Base-by-base conservation (phyloP, 2,113 vertebrate genomes). In the Terrapene triunguis region DNA sequence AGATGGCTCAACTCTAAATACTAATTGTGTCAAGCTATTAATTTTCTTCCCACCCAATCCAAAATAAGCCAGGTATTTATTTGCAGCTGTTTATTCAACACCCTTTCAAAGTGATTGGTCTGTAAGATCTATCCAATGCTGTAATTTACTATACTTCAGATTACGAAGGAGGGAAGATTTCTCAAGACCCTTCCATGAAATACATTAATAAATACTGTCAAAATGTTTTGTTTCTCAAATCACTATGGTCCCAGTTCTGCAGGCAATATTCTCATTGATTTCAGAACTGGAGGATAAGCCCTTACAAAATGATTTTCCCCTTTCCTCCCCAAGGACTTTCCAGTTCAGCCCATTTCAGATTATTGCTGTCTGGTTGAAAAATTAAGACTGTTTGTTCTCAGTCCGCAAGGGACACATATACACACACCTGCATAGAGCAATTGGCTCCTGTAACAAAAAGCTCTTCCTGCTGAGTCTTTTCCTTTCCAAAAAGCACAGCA, bases 391-490 rank as follows among this genome's bases (percentile, higher is more conserved):
- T 55, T 87, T 94, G 16, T 94, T 27, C 27, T 88, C 21, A 62
- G 55, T 84, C 48, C 79, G n/a, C 69, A 79, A 92, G 29, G 84
- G 91, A 72, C 62, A 91, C 92, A 94, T 59, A 85, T 19, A 29
- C 32, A 12, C 50, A 48, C 2, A 0, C 65, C 84, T 29, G 88
- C 38, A 10, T 6, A 57, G 55, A 93, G 14, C 88, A 29, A 74
- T 81, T 89, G 85, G 4, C 88, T 92, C 95, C 95, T 89, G 84
- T 91, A 89, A 78, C 54, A 89, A 79, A 69, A 78, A 80, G 86
- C 57, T 89, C 54, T 88, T 96, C 91, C 84, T 92, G 87, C 89
- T 92, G 90, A 47, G 83, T 90, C 94, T 89, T 83, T 74, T 47
- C 24, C 85, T 89, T 87, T 29, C 35, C 5, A 72, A 92, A 93